These are phyloP conservation scores for Acleris laterana DNA, from an alignment of 2,888 invertebrate species.

Conservation along the genomic window DNA sequence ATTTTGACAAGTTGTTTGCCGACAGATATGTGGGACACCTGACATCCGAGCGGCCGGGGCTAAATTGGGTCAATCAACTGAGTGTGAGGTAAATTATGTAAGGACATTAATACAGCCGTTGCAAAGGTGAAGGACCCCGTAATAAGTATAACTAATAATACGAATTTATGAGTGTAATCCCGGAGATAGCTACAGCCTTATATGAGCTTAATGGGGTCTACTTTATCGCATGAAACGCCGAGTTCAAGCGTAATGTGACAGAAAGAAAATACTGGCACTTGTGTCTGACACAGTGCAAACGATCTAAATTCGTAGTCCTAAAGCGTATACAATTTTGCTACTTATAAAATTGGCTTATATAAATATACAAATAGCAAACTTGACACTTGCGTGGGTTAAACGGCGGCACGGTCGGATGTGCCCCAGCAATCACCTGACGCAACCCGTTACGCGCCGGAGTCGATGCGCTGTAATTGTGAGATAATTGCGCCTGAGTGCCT, in stretches of 20 bases:
- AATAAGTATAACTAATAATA: slow-evolving; percentile 29
- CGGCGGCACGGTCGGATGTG: slow-evolving; percentile 31
- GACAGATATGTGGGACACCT: slow-evolving; percentile 65
- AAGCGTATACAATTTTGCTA: slow-evolving; percentile 2
- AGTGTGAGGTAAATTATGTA: slow-evolving; percentile 39
- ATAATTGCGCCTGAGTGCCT: slow-evolving; percentile 33
- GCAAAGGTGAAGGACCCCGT: slow-evolving; percentile 24
- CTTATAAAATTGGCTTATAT: slow-evolving; percentile 1
- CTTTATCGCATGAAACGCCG: slow-evolving; percentile 1
- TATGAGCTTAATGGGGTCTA: slow-evolving; percentile 9
- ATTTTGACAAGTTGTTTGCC: slow-evolving; percentile 71
- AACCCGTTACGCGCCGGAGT: slow-evolving; percentile 36
- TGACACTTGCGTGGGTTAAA: slow-evolving; percentile 35
- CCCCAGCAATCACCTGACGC: slow-evolving; percentile 37
- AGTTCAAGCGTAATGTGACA: slow-evolving; percentile 3
- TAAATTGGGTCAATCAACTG: slow-evolving; percentile 42
- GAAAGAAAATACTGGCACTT: neutral
- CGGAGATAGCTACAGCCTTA: slow-evolving; percentile 19
- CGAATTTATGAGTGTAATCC: slow-evolving; percentile 33
- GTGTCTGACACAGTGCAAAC: slow-evolving; percentile 14
- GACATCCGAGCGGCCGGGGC: slow-evolving; percentile 42
- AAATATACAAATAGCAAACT: slow-evolving; percentile 37
- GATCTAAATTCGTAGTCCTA: slow-evolving; percentile 17
- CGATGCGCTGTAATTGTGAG: slow-evolving; percentile 36
- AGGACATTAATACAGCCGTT: slow-evolving; percentile 30